These are phyloP conservation scores for Neolamprologus brichardi DNA, from an alignment of 2,113 vertebrate species.

Conservation along the genomic window DNA sequence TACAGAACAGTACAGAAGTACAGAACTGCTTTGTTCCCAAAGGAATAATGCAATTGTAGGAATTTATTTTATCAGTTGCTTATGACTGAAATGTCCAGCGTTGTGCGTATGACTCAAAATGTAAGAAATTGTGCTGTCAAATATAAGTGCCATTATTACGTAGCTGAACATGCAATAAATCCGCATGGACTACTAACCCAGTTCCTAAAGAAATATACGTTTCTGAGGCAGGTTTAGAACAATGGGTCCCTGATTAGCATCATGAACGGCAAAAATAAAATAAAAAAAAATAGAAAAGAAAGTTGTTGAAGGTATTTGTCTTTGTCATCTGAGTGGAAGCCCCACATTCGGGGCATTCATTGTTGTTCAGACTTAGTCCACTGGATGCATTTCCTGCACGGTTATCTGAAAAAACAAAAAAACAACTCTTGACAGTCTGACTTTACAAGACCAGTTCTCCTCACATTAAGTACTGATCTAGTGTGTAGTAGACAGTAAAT, in stretches of 20 bases:
- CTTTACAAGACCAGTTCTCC: not conserved
- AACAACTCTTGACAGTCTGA: not conserved
- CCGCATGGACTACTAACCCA: conserved; percentile 60
- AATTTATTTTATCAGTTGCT: not conserved
- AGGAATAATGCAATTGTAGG: not conserved
- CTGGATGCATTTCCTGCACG: not conserved
- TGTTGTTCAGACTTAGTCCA: conserved; percentile 4
- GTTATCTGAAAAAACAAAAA: not conserved
- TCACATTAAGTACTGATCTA: not conserved
- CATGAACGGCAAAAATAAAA: not conserved
- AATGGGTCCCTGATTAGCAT: conserved; percentile 46
- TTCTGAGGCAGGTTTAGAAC: conserved; percentile 47
- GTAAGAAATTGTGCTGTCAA: not conserved
- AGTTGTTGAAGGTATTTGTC: conserved; percentile 53
- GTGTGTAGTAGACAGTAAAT: not conserved
- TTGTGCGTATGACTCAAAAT: not conserved
- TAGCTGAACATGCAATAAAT: conserved; percentile 7
- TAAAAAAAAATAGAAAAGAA: not conserved
- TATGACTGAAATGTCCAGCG: not conserved
- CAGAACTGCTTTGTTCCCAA: not conserved
- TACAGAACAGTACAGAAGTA: not conserved
- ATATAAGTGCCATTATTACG: not conserved
- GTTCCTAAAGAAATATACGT: conserved; percentile 32
- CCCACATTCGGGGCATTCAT: conserved; percentile 41
- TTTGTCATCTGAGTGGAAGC: conserved; percentile 55